phyloP scores from a whole-genome alignment of 1,140 invertebrate species.

The Luehdorfia chinensis region DNA sequence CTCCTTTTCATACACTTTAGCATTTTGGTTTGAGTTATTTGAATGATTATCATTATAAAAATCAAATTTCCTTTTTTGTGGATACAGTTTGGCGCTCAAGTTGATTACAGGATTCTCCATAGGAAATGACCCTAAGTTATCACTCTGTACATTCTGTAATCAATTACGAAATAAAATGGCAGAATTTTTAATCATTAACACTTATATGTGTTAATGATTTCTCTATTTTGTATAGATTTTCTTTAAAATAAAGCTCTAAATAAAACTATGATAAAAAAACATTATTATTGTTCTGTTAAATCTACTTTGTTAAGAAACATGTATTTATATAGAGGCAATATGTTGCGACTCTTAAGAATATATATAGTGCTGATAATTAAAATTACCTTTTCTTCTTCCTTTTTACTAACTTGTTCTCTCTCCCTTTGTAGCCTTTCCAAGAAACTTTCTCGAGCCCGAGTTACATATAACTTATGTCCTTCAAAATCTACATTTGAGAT shows the following conservation, averaged over 20 bases:
- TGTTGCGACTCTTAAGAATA: too few relatives aligned
- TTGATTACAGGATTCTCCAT: conserved; percentile 19
- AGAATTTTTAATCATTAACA: too few relatives aligned
- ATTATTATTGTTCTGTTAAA: too few relatives aligned
- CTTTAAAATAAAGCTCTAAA: too few relatives aligned
- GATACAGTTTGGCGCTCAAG: conserved; percentile 37
- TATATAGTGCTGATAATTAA: too few relatives aligned
- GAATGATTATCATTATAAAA: conserved; percentile 1
- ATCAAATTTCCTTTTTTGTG: conserved; percentile 42
- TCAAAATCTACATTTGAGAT: conserved; percentile 49
- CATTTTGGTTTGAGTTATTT: conserved; percentile 12
- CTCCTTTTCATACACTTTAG: not conserved
- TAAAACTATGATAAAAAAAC: too few relatives aligned
- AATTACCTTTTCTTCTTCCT: conserved; percentile 32
- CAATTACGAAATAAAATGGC: not conserved
- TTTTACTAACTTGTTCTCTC: conserved; percentile 43
- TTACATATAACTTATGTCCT: conserved; percentile 55
- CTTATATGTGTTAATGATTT: too few relatives aligned
- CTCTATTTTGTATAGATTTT: too few relatives aligned
- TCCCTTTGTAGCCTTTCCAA: conserved; percentile 63
- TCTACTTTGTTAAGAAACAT: too few relatives aligned
- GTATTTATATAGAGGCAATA: too few relatives aligned
- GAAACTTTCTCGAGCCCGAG: conserved; percentile 63
- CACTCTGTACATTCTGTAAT: conserved; percentile 22
- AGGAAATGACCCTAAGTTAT: conserved; percentile 21